Conservation (phyloP, 2,797 vertebrate genomes). For the Ispidina picta region DNA sequence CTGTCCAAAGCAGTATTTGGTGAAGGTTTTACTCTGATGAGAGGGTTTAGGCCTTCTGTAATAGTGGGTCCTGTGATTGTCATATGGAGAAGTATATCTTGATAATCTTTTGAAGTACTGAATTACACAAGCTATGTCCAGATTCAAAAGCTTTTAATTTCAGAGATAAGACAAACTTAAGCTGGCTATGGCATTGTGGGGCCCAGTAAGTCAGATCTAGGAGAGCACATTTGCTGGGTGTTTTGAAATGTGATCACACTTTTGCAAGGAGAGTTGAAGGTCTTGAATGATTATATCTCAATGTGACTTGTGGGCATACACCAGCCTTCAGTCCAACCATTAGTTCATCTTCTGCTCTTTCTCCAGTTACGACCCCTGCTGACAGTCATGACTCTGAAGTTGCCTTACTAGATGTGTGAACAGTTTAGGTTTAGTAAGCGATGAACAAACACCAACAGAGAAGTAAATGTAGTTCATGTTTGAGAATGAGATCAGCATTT, state of each 20-base stretch:
- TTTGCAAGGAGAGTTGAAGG: background rate
- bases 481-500: conserved; percentile 15
- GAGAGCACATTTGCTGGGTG: background rate
- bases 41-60: background rate
- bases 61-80: background rate
- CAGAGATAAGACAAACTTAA: background rate
- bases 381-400: background rate
- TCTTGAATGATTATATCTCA: background rate
- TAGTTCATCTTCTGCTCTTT: background rate
- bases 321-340: background rate
- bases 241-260: background rate
- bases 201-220: background rate
- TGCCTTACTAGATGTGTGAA: background rate
- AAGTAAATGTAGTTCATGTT: background rate
- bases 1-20: background rate
- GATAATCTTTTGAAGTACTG: background rate
- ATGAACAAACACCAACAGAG: background rate
- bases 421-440: background rate
- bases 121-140: background rate
- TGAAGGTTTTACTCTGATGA: background rate
- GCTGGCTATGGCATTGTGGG: background rate
- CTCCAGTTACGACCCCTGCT: background rate
- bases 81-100: background rate
- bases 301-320: background rate
- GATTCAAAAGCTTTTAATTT: background rate